Conservation (phyloP, 2,888 invertebrate species). For the Pristionchus mayeri region DNA sequence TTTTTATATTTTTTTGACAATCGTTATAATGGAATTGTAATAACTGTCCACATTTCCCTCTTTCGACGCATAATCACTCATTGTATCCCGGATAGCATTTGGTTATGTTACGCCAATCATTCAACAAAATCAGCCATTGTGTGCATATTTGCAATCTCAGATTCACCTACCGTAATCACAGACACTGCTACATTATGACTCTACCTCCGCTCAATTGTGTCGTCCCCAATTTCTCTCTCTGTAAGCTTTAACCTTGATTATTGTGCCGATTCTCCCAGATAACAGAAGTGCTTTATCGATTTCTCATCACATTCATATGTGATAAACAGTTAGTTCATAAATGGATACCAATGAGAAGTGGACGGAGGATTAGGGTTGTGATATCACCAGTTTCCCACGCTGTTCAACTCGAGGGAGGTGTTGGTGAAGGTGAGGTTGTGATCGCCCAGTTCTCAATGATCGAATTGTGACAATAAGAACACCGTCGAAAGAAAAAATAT, state of each 20-base stretch:
- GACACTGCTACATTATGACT: constrained; percentile 17
- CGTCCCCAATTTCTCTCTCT: background rate
- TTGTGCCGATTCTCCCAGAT: background rate
- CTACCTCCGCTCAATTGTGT: constrained; percentile 23
- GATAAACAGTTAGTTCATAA: constrained; percentile 27
- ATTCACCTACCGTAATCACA: constrained; percentile 24
- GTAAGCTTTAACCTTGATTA: background rate
- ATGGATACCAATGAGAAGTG: too few relatives aligned
- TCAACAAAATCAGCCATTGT: constrained; percentile 9
- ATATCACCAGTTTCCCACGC: constrained; percentile 1
- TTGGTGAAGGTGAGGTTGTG: background rate
- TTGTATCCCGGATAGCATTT: background rate
- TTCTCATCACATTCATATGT: background rate
- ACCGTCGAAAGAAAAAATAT: too few relatives aligned
- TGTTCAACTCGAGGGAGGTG: constrained; percentile 6
- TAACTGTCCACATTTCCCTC: background rate
- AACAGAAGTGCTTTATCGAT: constrained; percentile 30
- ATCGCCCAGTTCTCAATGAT: background rate
- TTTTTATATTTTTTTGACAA: background rate
- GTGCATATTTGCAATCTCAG: background rate
- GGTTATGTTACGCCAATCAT: constrained; percentile 1
- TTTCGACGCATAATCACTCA: constrained; percentile 1
- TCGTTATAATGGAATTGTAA: constrained; percentile 7
- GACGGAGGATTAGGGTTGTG: background rate
- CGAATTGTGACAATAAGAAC: too few relatives aligned